Conservation (phyloP, 2,113 vertebrate species). For the Leiothrix lutea region DNA sequence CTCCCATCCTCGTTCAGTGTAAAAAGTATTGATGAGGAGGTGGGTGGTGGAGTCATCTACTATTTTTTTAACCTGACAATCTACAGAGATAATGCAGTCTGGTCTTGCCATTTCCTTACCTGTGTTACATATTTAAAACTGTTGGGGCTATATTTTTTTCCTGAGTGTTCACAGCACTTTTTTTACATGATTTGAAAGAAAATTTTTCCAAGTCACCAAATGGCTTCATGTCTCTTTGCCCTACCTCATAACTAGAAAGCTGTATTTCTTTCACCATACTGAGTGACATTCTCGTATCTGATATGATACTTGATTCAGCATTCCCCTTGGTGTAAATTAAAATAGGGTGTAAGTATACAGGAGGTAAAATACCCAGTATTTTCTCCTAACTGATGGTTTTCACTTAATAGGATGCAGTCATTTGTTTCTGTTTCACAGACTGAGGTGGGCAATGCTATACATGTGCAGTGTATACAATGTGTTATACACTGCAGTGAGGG, state of each 20-base stretch:
- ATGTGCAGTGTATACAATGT: not conserved
- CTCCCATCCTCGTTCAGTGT: not conserved
- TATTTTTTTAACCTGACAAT: not conserved
- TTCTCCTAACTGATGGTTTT: not conserved
- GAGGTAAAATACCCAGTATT: not conserved
- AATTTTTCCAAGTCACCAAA: not conserved
- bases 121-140: not conserved
- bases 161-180: not conserved
- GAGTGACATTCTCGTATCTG: not conserved
- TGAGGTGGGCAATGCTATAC: not conserved
- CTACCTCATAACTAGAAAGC: not conserved
- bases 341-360: not conserved
- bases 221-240: not conserved
- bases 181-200: not conserved
- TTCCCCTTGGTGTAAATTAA: not conserved
- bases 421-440: not conserved
- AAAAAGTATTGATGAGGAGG: not conserved
- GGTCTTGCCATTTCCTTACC: not conserved
- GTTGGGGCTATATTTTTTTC: not conserved
- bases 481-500: not conserved
- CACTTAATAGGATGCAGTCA: not conserved
- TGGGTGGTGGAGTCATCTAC: not conserved
- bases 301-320: not conserved
- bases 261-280: not conserved
- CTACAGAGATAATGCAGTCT: not conserved